Percentiles rank a stretch among this genome's conserved stretches.
Conservation (phyloP, 2,113 vertebrate species). For the Oryctolagus cuniculus region DNA sequence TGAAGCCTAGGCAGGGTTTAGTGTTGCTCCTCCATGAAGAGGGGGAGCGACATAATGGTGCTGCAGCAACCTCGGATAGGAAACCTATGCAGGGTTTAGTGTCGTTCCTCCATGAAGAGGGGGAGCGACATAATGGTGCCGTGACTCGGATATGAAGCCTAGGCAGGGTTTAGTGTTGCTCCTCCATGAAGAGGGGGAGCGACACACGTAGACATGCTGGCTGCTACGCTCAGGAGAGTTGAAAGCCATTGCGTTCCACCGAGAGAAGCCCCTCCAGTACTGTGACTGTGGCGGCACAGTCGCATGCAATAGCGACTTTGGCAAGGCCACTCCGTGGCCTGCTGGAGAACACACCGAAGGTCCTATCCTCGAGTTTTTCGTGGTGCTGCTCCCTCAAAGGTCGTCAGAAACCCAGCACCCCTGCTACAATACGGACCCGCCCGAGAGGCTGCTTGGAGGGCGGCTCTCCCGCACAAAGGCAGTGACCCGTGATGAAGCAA, state of each 20-base stretch:
- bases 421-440: accelerated
- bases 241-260: background rate
- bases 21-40: too few relatives aligned
- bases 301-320: background rate
- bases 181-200: too few relatives aligned
- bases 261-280: background rate
- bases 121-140: too few relatives aligned
- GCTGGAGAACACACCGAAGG: background rate
- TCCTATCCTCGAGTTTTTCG: background rate
- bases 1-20: too few relatives aligned
- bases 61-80: too few relatives aligned
- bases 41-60: too few relatives aligned
- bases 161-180: too few relatives aligned
- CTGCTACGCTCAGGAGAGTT: background rate
- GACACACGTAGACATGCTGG: background rate
- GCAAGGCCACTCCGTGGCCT: background rate
- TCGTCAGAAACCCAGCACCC: background rate
- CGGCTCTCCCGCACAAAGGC: background rate
- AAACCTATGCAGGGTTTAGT: too few relatives aligned
- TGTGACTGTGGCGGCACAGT: too few relatives aligned
- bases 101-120: too few relatives aligned
- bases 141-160: too few relatives aligned
- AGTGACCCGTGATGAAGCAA: background rate
- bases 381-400: background rate
- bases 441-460: background rate